Percentiles rank a stretch among this genome's conserved stretches.
Conservation (phyloP, 2,797 vertebrate genomes). For the Sebastes wilsoni region DNA sequence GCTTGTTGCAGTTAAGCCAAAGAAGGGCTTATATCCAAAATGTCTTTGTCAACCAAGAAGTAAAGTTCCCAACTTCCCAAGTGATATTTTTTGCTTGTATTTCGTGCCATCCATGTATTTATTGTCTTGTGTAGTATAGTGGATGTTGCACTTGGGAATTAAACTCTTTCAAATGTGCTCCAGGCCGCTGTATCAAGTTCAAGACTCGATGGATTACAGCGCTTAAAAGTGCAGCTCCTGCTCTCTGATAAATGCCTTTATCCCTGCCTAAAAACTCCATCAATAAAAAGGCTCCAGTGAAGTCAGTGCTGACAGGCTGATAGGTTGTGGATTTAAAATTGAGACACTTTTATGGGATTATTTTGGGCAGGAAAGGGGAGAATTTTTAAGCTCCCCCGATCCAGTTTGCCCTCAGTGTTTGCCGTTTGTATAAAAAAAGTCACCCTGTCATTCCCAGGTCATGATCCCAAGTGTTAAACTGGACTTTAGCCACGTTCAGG, state of each 20-base stretch:
- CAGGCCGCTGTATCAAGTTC: background rate
- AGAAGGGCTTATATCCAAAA: background rate
- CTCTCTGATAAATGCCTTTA: constrained; percentile 6
- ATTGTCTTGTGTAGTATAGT: background rate
- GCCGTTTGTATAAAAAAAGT: constrained; percentile 4
- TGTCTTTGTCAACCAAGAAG: background rate
- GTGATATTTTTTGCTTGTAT: background rate
- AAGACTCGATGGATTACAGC: background rate
- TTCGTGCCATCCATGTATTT: background rate
- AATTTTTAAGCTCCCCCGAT: background rate
- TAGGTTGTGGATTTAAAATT: constrained; percentile 30
- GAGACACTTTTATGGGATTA: constrained; percentile 43
- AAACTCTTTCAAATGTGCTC: background rate
- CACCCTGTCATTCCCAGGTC: constrained; percentile 70
- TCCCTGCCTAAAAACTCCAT: background rate
- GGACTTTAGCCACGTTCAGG: constrained; percentile 91
- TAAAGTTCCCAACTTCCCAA: background rate
- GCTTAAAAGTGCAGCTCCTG: background rate
- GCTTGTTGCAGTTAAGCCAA: background rate
- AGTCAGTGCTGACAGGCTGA: constrained; percentile 3
- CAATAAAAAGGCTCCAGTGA: background rate
- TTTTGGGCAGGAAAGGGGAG: background rate
- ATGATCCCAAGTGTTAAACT: constrained; percentile 86
- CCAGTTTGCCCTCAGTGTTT: constrained; percentile 1
- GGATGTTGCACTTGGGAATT: constrained; percentile 4